These are phyloP conservation scores for Diachasmimorpha longicaudata DNA, from an alignment of 1,140 invertebrate genomes.

Conservation along the genomic window DNA sequence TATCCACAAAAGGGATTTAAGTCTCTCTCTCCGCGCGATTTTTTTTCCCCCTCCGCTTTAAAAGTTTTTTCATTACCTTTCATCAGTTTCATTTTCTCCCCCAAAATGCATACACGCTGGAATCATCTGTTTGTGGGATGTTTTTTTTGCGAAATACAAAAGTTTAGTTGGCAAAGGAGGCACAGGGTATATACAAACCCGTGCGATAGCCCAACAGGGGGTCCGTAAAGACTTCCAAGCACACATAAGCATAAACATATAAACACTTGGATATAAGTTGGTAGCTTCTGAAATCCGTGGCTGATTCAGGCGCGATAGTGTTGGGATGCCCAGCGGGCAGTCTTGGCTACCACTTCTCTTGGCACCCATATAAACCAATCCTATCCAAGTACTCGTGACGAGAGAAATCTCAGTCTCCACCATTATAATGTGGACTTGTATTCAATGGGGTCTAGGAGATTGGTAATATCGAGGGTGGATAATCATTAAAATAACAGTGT, in stretches of 20 bases:
- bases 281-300: constrained; percentile 61
- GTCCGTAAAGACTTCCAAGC: constrained; percentile 52
- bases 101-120: background rate
- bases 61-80: background rate
- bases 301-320: constrained; percentile 56
- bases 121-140: background rate
- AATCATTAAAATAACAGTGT: too few relatives aligned
- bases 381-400: constrained; percentile 6
- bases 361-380: constrained; percentile 6
- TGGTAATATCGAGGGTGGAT: background rate
- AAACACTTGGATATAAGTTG: constrained; percentile 54
- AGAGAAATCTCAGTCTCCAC: constrained; percentile 3
- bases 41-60: background rate
- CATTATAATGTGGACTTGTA: background rate
- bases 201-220: constrained; percentile 46
- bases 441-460: background rate
- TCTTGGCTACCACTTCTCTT: constrained; percentile 41
- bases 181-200: background rate
- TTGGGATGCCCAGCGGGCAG: constrained; percentile 56
- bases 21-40: background rate
- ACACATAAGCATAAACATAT: constrained; percentile 52
- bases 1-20: constrained; percentile 3
- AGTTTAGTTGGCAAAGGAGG: background rate
- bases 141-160: background rate
- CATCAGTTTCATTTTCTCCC: background rate